Percentiles rank a stretch among this genome's conserved stretches.
phyloP scores from a whole-genome alignment of 1,140 invertebrate genomes.

The Ectropis grisescens region DNA sequence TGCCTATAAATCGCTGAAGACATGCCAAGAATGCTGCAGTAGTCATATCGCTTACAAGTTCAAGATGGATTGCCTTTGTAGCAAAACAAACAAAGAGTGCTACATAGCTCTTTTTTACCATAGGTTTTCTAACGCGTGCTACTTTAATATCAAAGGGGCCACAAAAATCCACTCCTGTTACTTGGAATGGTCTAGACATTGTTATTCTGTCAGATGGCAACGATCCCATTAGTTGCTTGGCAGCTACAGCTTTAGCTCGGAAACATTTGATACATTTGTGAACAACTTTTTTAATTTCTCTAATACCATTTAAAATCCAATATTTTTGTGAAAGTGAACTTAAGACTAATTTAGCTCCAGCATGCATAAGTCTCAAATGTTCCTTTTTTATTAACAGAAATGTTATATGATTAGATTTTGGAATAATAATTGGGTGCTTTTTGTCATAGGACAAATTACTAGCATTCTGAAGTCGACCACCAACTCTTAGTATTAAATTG shows the following conservation, averaged over 20 bases:
- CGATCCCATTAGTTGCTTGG: conserved; percentile 25
- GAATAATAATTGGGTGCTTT: conserved; percentile 25
- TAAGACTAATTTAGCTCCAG: conserved; percentile 14
- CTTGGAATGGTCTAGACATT: conserved; percentile 17
- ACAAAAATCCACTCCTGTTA: conserved; percentile 30
- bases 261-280: conserved; percentile 18
- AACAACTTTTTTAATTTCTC: conserved; percentile 6
- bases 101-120: not conserved
- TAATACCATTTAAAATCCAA: conserved; percentile 21
- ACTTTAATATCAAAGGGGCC: conserved; percentile 19
- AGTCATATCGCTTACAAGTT: conserved; percentile 34
- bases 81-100: conserved; percentile 3
- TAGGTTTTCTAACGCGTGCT: conserved; percentile 13
- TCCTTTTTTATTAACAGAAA: conserved; percentile 18
- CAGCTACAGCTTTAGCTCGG: conserved; percentile 8
- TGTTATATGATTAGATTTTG: conserved; percentile 14
- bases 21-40: conserved; percentile 40
- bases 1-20: conserved; percentile 30
- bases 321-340: conserved; percentile 16
- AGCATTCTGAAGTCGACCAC: conserved; percentile 20
- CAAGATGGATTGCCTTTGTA: conserved; percentile 55
- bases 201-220: conserved; percentile 22
- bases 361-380: conserved; percentile 19
- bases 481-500: conserved; percentile 24
- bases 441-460: conserved; percentile 11